A percentile compares a stretch with the other conserved stretches of the same genome.
Conservation (phyloP, 1,140 invertebrate genomes). For the Frieseomelitta varia region DNA sequence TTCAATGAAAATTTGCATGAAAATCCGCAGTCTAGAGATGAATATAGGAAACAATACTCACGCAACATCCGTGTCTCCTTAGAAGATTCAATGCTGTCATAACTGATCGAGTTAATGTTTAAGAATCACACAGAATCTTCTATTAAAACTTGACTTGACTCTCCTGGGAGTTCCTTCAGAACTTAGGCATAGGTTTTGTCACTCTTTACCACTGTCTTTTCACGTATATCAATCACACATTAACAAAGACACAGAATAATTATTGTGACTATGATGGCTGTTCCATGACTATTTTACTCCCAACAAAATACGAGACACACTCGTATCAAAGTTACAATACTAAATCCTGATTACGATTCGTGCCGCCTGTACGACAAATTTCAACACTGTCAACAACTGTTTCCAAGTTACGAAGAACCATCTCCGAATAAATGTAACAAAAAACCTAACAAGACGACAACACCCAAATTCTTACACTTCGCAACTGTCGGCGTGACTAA, state of each 20-base stretch:
- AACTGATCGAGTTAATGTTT: no score
- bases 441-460: rapidly evolving
- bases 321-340: neutral
- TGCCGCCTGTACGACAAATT: neutral
- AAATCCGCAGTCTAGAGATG: no score
- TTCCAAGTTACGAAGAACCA: neutral
- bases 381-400: no score
- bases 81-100: no score
- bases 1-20: no score
- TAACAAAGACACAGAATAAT: neutral
- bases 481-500: neutral
- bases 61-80: no score
- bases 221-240: neutral
- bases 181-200: neutral
- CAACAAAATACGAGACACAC: neutral
- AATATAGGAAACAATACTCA: no score
- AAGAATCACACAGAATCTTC: no score
- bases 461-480: neutral
- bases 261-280: no score
- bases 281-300: neutral
- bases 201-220: neutral
- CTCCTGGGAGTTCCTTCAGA: neutral
- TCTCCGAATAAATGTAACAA: neutral
- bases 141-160: neutral
- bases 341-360: neutral